phyloP scores from a whole-genome alignment of 2,797 vertebrate species.

The Halcyon smyrnensis region DNA sequence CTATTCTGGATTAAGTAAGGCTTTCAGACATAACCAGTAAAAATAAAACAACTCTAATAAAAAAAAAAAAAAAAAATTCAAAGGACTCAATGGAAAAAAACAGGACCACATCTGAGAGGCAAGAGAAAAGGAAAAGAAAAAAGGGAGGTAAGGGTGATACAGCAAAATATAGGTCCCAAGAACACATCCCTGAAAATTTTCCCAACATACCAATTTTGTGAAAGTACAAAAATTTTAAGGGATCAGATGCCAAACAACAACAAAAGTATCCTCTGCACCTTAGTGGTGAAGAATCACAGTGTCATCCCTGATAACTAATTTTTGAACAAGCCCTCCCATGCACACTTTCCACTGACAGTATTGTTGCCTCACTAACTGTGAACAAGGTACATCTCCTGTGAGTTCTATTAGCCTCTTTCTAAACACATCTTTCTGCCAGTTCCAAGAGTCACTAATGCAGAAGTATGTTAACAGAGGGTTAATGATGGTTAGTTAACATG shows the following conservation, averaged over 20 bases:
- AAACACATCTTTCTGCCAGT: neutral
- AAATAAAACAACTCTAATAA: slow-evolving; percentile 29
- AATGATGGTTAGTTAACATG: neutral
- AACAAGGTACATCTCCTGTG: neutral
- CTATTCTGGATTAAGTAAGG: neutral
- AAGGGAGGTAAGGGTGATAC: neutral
- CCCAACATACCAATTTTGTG: neutral
- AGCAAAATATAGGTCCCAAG: neutral
- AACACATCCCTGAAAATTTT: neutral
- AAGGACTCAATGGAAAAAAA: neutral
- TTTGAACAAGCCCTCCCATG: neutral
- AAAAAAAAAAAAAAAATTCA: neutral
- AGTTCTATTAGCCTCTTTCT: neutral
- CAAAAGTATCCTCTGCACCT: neutral
- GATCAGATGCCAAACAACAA: neutral
- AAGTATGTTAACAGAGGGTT: neutral
- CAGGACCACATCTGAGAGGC: neutral
- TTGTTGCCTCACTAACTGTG: neutral
- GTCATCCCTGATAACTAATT: neutral
- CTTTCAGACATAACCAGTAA: slow-evolving; percentile 29
- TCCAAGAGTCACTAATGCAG: neutral
- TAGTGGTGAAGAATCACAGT: neutral
- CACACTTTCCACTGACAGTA: neutral
- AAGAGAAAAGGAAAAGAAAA: slow-evolving; percentile 32
- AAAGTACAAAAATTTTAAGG: neutral